A percentile compares a stretch with the other conserved stretches of the same genome.
Conservation (phyloP, 2,888 invertebrate species). For the Xestobium rufovillosum region DNA sequence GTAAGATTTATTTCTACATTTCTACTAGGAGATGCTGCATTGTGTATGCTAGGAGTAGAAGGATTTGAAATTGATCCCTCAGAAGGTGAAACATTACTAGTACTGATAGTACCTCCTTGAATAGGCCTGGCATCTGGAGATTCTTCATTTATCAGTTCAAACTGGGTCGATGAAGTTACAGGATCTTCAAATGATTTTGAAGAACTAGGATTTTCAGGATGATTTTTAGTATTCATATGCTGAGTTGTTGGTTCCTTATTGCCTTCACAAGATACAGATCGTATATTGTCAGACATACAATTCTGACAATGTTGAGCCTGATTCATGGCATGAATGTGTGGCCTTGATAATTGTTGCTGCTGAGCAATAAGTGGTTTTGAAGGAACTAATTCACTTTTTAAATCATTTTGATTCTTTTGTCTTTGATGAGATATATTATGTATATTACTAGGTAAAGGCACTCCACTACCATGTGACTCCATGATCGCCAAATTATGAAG, state of each 20-base stretch:
- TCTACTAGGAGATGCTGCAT: too few relatives aligned
- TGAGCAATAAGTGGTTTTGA: too few relatives aligned
- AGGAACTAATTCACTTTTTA: too few relatives aligned
- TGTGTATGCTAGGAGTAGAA: too few relatives aligned
- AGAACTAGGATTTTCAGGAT: conserved; percentile 50
- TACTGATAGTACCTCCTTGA: conserved; percentile 78
- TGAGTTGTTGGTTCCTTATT: conserved; percentile 18
- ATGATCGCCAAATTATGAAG: too few relatives aligned
- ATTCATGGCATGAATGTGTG: conserved; percentile 4
- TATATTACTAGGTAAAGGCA: conserved; percentile 43
- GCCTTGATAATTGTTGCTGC: too few relatives aligned
- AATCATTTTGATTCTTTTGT: too few relatives aligned
- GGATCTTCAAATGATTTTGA: conserved; percentile 52
- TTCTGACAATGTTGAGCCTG: conserved; percentile 4
- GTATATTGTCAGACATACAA: conserved; percentile 2
- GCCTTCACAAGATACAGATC: too few relatives aligned
- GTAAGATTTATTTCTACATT: too few relatives aligned
- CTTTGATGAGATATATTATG: too few relatives aligned
- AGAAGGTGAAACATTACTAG: conserved; percentile 71
- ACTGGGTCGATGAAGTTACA: conserved; percentile 62
- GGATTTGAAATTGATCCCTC: too few relatives aligned
- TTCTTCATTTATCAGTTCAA: conserved; percentile 46
- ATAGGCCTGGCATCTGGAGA: conserved; percentile 64
- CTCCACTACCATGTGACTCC: too few relatives aligned
- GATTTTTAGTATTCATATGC: conserved; percentile 45